Base-by-base conservation (phyloP, 2,888 invertebrate species). In the Andrena flavipes region DNA sequence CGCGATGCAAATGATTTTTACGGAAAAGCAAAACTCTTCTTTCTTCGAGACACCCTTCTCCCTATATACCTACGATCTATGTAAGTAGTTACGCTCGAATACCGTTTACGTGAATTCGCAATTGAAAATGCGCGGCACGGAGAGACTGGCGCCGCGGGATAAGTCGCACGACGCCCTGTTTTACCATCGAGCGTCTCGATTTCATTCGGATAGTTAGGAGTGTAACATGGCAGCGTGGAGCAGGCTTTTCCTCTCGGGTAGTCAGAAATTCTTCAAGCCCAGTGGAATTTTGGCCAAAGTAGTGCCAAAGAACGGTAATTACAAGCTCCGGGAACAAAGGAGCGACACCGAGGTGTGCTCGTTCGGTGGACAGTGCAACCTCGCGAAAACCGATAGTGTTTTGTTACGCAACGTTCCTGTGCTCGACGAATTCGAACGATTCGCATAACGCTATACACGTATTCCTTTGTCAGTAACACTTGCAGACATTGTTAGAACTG, bases 191-290 rank as follows among this genome's bases (percentile, higher is more conserved):
- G 3, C 26, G 13, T 6, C 20, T 16, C 29, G 23, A 10, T 68
- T 7, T 20, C 16, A 8, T 23, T 8, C 2, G 7, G 13, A 8
- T 8, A 68, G 35, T 42, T 62, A n/a, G 51, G 7, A 20, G 42
- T 3, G 23, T 33, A 82, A 95, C 94, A 97, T 97, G 96, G 96
- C 96, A 90, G 95, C 95, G 90, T 96, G 96, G 96, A 96, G 96
- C 94, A 95, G 95, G 86, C 92, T 96, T 84, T 88, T 94, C 76
- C 93, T 95, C 68, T 92, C 94, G 51, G 88, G 93, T 64, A 92
- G 73, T 59, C 93, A 92, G 88, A 92, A 91, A 84, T 88, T 94
- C 10, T 84, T 87, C 5, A 87, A 92, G 82, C 84, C 92, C 30
- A 89, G 71, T 23, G 92, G 68, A 72, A 90, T 23, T 87, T 93